A percentile compares a stretch with the other conserved stretches of the same genome.
These are phyloP conservation scores for Hydrophis major DNA, from an alignment of 2,797 vertebrate genomes.

Conservation along the genomic window DNA sequence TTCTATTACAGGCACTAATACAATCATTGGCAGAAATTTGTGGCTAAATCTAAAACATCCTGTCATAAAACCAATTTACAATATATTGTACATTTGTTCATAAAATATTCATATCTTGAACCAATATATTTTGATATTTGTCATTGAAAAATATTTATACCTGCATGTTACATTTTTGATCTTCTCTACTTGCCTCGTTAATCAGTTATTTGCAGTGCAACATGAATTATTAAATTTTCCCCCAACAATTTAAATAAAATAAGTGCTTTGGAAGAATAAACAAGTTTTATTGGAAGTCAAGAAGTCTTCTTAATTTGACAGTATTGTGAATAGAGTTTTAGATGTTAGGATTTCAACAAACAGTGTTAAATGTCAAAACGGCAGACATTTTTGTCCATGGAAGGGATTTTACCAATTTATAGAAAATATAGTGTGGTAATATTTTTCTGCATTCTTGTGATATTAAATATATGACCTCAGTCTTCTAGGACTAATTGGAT, in stretches of 20 bases:
- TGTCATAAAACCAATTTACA: slow-evolving; percentile 10
- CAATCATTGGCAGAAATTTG: not conserved
- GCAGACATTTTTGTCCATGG: not conserved
- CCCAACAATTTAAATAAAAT: not conserved
- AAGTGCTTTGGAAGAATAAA: not conserved
- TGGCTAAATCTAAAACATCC: not conserved
- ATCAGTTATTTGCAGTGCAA: not conserved
- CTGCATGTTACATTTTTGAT: not conserved
- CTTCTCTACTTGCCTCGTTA: not conserved
- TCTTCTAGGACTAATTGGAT: not conserved
- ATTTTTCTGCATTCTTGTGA: not conserved
- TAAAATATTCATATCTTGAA: slow-evolving; percentile 6
- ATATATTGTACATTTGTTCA: slow-evolving; percentile 1
- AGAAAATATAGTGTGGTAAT: not conserved
- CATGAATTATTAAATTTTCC: not conserved
- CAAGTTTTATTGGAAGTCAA: not conserved
- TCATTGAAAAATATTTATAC: not conserved
- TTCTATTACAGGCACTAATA: not conserved
- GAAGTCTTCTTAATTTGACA: not conserved
- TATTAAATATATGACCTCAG: not conserved
- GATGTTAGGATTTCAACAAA: not conserved
- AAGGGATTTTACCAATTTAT: not conserved
- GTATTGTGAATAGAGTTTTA: not conserved
- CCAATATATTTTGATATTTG: slow-evolving; percentile 20
- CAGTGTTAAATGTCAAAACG: not conserved